Evolutionary conservation across 2,113 vertebrate genomes (phyloP), one percentile per base, ranked within the genome.

Genomic region (Calidris pygmaea): DNA sequence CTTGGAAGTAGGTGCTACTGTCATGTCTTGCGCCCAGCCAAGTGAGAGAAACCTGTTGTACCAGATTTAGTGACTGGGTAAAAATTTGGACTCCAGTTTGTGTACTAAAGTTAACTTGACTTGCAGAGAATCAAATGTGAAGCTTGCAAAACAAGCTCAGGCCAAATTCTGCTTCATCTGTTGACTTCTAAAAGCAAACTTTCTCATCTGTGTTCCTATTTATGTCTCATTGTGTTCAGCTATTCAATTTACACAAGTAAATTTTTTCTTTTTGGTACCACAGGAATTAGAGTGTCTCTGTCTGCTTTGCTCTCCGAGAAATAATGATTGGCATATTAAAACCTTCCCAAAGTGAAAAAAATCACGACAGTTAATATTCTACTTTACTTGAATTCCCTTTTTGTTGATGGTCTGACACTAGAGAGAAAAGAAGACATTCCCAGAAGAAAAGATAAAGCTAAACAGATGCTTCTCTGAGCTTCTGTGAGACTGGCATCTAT

Each of bases 401-500:
- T 84, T 92, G 37, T 80, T 3, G 13, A 90, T 58, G 32, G 67
- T 53, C 26, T 85, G 78, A 80, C 43, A 75, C 14, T 9, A 78
- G 14, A 91, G 48, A 63, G 39, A 92, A 91, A 41, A 63, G 39
- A 93, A 89, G 12, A 47, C 45, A 75, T 66, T 93, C 63, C 52
- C 50, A 91, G 34, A 94, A 90, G 68, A 82, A 58, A 87, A 95
- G 78, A 47, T 10, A 27, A 84, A 91, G 56, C 58, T 80, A 71
- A 94, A 90, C 92, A 97, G 93, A 96, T 97, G 85, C 85, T 97
- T 91, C 73, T 95, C 58, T 82, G 74, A 95, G 74, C 37, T 68
- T 90, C 78, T 90, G 34, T 21, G 47, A 85, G 41, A 88, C 37
- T 66, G 63, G 16, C 32, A 93, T 9, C 47, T 91, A 23, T 39